phyloP scores from a whole-genome alignment of 2,797 vertebrate genomes.

The Epinephelus coioides region DNA sequence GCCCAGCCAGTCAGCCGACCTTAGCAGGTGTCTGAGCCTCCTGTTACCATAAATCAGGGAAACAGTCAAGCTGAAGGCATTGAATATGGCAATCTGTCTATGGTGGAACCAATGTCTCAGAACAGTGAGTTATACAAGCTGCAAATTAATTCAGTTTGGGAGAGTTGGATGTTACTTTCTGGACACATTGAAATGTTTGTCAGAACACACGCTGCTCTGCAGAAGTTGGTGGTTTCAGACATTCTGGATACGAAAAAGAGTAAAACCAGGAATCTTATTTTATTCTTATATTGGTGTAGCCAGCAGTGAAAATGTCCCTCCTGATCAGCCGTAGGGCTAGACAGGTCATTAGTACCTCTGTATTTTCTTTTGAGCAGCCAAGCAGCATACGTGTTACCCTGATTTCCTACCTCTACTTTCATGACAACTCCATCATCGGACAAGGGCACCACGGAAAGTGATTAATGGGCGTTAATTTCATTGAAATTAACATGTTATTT shows the following conservation, averaged over 20 bases:
- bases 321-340: too few relatives aligned
- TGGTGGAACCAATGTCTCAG: slow-evolving; percentile 23
- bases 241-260: slow-evolving; percentile 1
- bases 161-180: slow-evolving; percentile 5
- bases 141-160: slow-evolving; percentile 26
- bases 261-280: not conserved
- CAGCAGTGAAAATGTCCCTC: too few relatives aligned
- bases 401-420: not conserved
- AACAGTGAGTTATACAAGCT: slow-evolving; percentile 16
- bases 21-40: slow-evolving; percentile 46
- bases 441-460: too few relatives aligned
- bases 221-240: not conserved
- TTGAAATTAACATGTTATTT: too few relatives aligned
- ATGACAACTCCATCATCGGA: too few relatives aligned
- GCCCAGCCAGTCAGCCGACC: slow-evolving; percentile 22
- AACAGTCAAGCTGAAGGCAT: slow-evolving; percentile 18
- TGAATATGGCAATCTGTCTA: slow-evolving; percentile 24
- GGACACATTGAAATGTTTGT: slow-evolving; percentile 13
- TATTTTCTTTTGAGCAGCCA: not conserved
- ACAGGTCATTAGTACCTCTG: not conserved
- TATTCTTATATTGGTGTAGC: not conserved
- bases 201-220: not conserved
- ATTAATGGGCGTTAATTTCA: too few relatives aligned
- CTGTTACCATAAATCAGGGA: slow-evolving; percentile 31
- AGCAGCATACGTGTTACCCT: not conserved